Conservation (phyloP, 1,140 invertebrate genomes). For the Acromyrmex heyeri region DNA sequence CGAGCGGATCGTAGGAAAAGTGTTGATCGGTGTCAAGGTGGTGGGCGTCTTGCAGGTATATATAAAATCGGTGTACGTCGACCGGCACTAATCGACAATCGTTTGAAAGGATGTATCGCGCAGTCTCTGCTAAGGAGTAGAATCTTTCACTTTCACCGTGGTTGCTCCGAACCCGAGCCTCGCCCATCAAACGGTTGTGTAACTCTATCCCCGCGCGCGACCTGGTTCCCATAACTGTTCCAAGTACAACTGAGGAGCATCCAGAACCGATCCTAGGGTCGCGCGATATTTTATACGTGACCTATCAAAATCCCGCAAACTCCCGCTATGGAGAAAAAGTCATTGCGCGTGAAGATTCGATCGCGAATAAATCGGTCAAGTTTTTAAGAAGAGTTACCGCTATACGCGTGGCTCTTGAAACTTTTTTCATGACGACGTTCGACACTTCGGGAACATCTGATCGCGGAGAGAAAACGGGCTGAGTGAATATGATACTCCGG, state of each 20-base stretch:
- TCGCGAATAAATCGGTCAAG: background rate
- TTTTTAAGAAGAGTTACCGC: background rate
- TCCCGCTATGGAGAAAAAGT: background rate
- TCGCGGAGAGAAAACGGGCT: background rate
- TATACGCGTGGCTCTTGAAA: background rate
- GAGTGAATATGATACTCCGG: conserved; percentile 12
- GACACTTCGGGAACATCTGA: background rate
- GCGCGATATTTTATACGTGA: background rate
- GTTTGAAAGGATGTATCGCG: conserved; percentile 69
- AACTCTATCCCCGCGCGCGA: conserved; percentile 73
- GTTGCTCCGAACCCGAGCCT: conserved; percentile 70
- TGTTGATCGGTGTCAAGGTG: conserved; percentile 55
- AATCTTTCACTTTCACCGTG: conserved; percentile 81
- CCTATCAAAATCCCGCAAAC: background rate
- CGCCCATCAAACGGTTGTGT: conserved; percentile 78
- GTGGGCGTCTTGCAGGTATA: conserved; percentile 30
- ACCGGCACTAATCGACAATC: conserved; percentile 72
- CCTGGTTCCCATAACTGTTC: conserved; percentile 82
- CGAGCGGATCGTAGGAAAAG: conserved; percentile 29
- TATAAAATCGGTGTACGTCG: conserved; percentile 49
- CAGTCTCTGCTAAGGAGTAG: conserved; percentile 64
- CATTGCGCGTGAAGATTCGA: background rate
- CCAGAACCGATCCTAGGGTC: conserved; percentile 63
- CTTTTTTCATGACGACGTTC: background rate
- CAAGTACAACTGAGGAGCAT: conserved; percentile 68